A percentile compares a stretch with the other conserved stretches of the same genome.
These are phyloP conservation scores for Eidolon dupreanum DNA, from an alignment of 2,797 vertebrate species.

Conservation along the genomic window DNA sequence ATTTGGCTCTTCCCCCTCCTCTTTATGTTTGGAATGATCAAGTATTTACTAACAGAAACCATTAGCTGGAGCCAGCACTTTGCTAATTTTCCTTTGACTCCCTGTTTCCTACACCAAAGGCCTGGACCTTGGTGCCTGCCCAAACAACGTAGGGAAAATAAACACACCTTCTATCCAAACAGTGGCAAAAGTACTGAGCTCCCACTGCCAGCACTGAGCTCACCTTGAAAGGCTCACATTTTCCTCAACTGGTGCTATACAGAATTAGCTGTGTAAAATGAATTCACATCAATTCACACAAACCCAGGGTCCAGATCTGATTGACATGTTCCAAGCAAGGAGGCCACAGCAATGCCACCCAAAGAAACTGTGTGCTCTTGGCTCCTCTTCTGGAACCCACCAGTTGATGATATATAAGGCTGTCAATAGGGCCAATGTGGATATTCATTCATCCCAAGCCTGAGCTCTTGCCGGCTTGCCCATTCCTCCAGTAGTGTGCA, in stretches of 20 bases:
- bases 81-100: slow-evolving; percentile 16
- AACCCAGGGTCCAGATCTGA: neutral
- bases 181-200: neutral
- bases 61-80: neutral
- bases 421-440: neutral
- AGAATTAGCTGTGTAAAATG: neutral
- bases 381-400: neutral
- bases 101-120: neutral
- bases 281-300: neutral
- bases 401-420: neutral
- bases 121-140: neutral
- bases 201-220: neutral
- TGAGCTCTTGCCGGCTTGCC: neutral
- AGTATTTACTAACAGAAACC: neutral
- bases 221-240: neutral
- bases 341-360: neutral
- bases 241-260: neutral
- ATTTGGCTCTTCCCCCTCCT: slow-evolving; percentile 38
- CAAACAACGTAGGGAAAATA: neutral
- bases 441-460: neutral
- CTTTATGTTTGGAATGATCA: slow-evolving; percentile 33
- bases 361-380: neutral
- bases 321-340: neutral
- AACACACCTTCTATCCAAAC: neutral
- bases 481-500: neutral